phyloP scores from a whole-genome alignment of 2,888 invertebrate genomes.

The Hypselothyrea guttata region DNA sequence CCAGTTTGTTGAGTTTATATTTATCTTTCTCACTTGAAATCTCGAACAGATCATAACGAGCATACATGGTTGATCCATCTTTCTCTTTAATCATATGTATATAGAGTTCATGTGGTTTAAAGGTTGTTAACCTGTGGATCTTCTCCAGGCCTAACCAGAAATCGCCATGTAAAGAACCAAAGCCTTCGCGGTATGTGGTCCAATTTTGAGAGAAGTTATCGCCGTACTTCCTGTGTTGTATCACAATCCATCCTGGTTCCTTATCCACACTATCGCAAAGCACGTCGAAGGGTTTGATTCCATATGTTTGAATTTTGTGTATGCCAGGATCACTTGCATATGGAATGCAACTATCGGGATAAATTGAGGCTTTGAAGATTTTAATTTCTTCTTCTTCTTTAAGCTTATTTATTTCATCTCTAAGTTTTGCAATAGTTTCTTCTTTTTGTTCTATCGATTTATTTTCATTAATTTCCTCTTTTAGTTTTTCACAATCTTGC shows the following conservation, averaged over 20 bases:
- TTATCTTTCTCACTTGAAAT: too few relatives aligned
- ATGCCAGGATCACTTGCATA: not conserved
- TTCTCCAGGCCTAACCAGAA: slow-evolving; percentile 20
- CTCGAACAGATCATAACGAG: too few relatives aligned
- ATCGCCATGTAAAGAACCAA: slow-evolving; percentile 1
- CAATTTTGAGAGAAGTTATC: slow-evolving; percentile 2
- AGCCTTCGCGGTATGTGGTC: slow-evolving; percentile 4
- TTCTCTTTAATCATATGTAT: not conserved
- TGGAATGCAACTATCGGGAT: slow-evolving; percentile 9
- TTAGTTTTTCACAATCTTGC: too few relatives aligned
- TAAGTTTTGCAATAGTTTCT: too few relatives aligned
- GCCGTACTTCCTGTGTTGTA: slow-evolving; percentile 7
- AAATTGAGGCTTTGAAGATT: too few relatives aligned
- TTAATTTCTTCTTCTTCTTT: too few relatives aligned
- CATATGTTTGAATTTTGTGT: not conserved
- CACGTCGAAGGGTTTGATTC: not conserved
- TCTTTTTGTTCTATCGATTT: too few relatives aligned
- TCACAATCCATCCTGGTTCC: slow-evolving; percentile 14
- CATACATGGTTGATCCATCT: too few relatives aligned
- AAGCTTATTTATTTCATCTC: too few relatives aligned
- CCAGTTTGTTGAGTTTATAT: too few relatives aligned
- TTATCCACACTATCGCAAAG: slow-evolving; percentile 1
- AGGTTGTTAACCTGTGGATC: slow-evolving; percentile 6
- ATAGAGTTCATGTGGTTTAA: slow-evolving; percentile 2
- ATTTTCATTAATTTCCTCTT: too few relatives aligned